phyloP scores from a whole-genome alignment of 1,140 invertebrate species.

The Mycetomoellerius zeteki region DNA sequence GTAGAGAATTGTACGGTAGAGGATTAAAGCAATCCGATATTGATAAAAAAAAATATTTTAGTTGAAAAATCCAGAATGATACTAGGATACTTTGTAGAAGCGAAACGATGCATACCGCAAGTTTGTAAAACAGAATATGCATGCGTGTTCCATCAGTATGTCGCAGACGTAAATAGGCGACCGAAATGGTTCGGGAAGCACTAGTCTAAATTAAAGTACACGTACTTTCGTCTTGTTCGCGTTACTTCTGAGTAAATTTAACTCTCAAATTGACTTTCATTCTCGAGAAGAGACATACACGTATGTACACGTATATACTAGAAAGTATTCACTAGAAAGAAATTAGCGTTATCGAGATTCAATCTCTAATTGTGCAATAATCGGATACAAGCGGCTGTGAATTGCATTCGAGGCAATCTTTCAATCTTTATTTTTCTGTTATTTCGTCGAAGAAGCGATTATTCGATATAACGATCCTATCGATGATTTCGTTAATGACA shows the following conservation, averaged over 20 bases:
- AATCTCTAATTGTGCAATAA: background rate
- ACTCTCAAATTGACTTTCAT: constrained; percentile 45
- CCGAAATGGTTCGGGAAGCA: constrained; percentile 37
- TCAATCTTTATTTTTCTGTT: background rate
- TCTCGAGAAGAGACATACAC: background rate
- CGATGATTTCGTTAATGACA: background rate
- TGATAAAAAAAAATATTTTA: background rate
- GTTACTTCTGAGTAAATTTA: constrained; percentile 53
- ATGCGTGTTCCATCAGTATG: constrained; percentile 36
- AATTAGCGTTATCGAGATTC: background rate
- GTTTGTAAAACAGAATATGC: constrained; percentile 36
- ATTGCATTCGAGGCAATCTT: constrained; percentile 3
- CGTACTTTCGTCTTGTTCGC: constrained; percentile 35
- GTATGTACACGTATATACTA: no score
- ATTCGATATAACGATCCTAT: constrained; percentile 24
- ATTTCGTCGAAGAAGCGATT: background rate
- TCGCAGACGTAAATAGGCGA: constrained; percentile 27
- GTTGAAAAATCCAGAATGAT: background rate
- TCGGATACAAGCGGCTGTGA: background rate
- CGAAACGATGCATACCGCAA: background rate
- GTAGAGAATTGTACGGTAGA: background rate
- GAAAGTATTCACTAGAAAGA: background rate
- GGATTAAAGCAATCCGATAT: background rate
- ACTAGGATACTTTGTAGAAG: background rate
- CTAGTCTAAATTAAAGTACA: constrained; percentile 48